Conservation (phyloP, 1,140 invertebrate species). For the Drosophila obscura region DNA sequence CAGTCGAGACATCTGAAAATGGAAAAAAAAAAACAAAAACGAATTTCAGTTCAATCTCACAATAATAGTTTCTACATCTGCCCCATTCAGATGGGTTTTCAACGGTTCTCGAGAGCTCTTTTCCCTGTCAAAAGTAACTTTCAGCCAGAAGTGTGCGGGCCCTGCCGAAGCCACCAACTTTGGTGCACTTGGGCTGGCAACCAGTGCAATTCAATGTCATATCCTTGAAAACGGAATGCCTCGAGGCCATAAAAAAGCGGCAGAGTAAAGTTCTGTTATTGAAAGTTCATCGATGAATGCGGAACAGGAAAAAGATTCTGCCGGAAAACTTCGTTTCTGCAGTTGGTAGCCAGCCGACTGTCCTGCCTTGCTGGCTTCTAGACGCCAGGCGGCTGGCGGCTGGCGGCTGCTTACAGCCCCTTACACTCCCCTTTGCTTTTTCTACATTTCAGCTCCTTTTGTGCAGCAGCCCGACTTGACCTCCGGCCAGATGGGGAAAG, state of each 20-base stretch:
- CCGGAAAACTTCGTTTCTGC: constrained; percentile 15
- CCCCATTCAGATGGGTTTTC: no score
- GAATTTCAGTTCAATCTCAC: neutral
- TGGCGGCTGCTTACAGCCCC: constrained; percentile 74
- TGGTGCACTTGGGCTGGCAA: constrained; percentile 49
- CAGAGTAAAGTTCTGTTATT: constrained; percentile 66
- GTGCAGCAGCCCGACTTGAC: constrained; percentile 43
- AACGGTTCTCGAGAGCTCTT: constrained; percentile 27
- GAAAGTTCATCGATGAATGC: constrained; percentile 80
- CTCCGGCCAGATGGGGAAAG: neutral
- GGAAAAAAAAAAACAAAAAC: no score
- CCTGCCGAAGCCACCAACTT: no score
- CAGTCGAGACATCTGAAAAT: neutral
- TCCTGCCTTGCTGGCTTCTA: constrained; percentile 40
- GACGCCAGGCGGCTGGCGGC: constrained; percentile 17
- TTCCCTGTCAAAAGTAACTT: constrained; percentile 21
- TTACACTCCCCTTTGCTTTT: constrained; percentile 71
- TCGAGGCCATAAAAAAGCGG: constrained; percentile 21
- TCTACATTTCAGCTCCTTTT: constrained; percentile 69
- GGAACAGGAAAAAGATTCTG: constrained; percentile 34
- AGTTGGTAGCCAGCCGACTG: constrained; percentile 23
- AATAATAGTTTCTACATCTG: constrained; percentile 3
- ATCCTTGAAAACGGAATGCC: constrained; percentile 66
- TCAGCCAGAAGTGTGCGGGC: neutral
- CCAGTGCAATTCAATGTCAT: constrained; percentile 78